These are phyloP conservation scores for Mormoops blainvillei DNA, from an alignment of 2,113 vertebrate species.

Conservation along the genomic window DNA sequence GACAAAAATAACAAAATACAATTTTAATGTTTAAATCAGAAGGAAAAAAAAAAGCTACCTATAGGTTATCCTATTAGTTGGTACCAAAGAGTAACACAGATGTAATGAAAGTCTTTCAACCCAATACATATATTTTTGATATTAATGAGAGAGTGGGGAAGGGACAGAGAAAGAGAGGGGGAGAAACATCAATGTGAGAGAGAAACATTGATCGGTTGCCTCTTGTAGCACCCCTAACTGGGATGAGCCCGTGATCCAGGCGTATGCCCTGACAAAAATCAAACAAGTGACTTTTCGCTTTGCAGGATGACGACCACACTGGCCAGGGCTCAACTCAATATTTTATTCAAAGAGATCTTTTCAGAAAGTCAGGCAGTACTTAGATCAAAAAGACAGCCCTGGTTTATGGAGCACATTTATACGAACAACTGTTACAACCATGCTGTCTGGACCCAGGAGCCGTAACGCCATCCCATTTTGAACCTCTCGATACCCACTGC, in stretches of 20 bases:
- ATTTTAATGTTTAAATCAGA: neutral
- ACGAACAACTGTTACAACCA: neutral
- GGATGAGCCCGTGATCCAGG: too few species aligned
- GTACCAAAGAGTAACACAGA: neutral
- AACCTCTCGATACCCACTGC: neutral
- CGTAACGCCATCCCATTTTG: neutral
- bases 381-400: neutral
- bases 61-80: neutral
- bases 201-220: too few species aligned
- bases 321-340: neutral
- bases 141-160: too few species aligned
- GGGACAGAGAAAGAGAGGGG: too few species aligned
- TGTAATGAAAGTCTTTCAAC: conserved; percentile 10
- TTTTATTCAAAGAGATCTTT: conserved; percentile 26
- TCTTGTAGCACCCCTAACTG: too few species aligned
- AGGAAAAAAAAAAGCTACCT: neutral
- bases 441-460: neutral
- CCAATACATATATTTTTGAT: too few species aligned
- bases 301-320: too few species aligned
- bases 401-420: neutral
- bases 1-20: neutral
- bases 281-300: too few species aligned
- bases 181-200: too few species aligned
- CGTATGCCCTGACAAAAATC: too few species aligned
- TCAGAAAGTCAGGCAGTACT: neutral